These are phyloP conservation scores for Streblospio benedicti DNA, from an alignment of 1,140 invertebrate genomes.

Conservation along the genomic window DNA sequence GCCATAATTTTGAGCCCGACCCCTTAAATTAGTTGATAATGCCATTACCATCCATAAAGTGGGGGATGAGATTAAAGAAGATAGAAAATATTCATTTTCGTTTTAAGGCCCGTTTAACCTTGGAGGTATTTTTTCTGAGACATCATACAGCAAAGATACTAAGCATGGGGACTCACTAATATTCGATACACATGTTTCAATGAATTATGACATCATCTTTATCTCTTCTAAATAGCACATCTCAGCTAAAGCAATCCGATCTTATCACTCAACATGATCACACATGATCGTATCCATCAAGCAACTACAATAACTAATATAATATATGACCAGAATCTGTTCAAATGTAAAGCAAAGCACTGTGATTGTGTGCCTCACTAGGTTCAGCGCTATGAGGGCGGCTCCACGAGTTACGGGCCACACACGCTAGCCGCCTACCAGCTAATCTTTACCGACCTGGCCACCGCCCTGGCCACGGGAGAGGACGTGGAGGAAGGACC, in stretches of 20 bases:
- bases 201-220: not conserved
- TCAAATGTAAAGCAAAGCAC: not conserved
- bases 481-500: not conserved
- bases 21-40: too few species aligned
- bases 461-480: constrained; percentile 3
- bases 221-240: not conserved
- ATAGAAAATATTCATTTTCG: too few species aligned
- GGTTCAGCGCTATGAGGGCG: constrained; percentile 11
- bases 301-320: not conserved
- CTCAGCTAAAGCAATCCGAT: not conserved
- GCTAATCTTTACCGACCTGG: not conserved
- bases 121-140: too few species aligned
- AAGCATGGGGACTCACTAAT: too few species aligned
- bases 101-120: too few species aligned
- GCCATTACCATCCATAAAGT: too few species aligned
- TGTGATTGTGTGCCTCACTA: not conserved
- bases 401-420: constrained; percentile 1
- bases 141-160: too few species aligned
- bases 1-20: not conserved
- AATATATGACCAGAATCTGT: not conserved
- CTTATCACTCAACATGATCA: not conserved
- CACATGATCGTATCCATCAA: not conserved
- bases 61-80: too few species aligned
- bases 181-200: not conserved
- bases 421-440: not conserved